Base-by-base conservation (phyloP, 2,113 vertebrate genomes). In the Heterocephalus glaber region DNA sequence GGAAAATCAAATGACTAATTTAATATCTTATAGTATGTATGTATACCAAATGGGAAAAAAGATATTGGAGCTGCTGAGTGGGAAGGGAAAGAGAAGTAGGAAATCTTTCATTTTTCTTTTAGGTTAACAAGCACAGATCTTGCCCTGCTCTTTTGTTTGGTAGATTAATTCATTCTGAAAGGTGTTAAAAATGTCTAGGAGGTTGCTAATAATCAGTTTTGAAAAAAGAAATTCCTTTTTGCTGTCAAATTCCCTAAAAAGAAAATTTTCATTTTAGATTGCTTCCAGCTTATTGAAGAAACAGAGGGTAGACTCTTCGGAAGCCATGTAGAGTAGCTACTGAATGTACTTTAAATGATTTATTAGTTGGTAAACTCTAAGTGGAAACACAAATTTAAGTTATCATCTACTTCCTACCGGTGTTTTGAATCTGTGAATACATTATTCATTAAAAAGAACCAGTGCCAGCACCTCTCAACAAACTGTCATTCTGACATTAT, bases 331-430 rank as follows among this genome's bases (percentile, higher is more conserved):
- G 90, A 94, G 81, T 44, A 86, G 10, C 12, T 92, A 58, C 83
- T 87, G 58, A 65, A 24, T 28, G 61, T 52, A 4, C 81, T 58
- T 87, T 96, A 30, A 96, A 2, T 91, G 88, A 49, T 68, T 97
- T 96, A 95, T 95, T 95, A 94, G 68, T 49, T 95, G 74, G 94
- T 92, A 96, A 97, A 97, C 49, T 33, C 17, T 94, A 97, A 95
- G 65, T 85, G 79, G 86, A 54, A 94, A 97, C 35, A 92, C 63
- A 98, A 83, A 96, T 95, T 90, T 28, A 96, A 93, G 41, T 33
- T 83, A 54, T 47, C 95, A 38, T 60, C 86, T 97, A 66, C n/a
- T 74, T 60, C 1, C 77, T 96, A 92, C 77, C 68, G 12, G 54
- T 83, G 89, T 24, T 94, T 28, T 94, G 58, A 76, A 44, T 35